A percentile compares a stretch with the other conserved stretches of the same genome.
phyloP scores from a whole-genome alignment of 2,113 vertebrate species.

The Crotalus horridus region DNA sequence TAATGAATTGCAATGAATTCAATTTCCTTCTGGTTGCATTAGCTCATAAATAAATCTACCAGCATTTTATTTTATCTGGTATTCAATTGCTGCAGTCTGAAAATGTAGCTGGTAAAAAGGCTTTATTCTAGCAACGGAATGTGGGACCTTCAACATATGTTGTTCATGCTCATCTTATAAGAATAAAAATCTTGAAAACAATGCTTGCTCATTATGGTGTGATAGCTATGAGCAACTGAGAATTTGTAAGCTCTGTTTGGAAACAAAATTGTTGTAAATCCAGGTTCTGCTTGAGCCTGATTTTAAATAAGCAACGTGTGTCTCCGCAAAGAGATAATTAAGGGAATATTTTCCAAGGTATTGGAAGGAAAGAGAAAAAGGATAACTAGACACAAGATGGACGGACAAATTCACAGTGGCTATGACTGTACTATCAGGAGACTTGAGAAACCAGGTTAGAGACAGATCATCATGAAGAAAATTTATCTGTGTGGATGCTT shows the following conservation, averaged over 20 bases:
- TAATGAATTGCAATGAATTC: background rate
- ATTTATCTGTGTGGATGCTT: background rate
- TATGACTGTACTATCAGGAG: background rate
- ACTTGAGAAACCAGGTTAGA: background rate
- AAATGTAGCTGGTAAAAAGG: background rate
- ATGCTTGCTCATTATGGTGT: background rate
- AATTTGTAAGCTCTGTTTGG: background rate
- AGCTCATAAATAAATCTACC: background rate
- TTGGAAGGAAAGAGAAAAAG: background rate
- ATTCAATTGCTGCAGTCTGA: background rate
- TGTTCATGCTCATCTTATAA: background rate
- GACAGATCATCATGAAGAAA: background rate
- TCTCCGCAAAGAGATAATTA: background rate
- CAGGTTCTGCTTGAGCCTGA: background rate
- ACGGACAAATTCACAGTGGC: background rate
- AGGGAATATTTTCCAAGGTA: background rate
- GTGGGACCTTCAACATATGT: background rate
- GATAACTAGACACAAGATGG: background rate
- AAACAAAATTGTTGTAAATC: background rate
- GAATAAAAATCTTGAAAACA: too few relatives aligned
- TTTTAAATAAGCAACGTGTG: background rate
- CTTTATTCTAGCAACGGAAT: too few relatives aligned
- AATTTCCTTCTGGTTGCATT: background rate
- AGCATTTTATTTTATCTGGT: background rate
- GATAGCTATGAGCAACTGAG: background rate